Evolutionary conservation across 37 sponge, comb jelly and placozoan species (phyloP), one percentile per base, ranked within the genome.

Genomic region (Ephydatia muelleri): DNA sequence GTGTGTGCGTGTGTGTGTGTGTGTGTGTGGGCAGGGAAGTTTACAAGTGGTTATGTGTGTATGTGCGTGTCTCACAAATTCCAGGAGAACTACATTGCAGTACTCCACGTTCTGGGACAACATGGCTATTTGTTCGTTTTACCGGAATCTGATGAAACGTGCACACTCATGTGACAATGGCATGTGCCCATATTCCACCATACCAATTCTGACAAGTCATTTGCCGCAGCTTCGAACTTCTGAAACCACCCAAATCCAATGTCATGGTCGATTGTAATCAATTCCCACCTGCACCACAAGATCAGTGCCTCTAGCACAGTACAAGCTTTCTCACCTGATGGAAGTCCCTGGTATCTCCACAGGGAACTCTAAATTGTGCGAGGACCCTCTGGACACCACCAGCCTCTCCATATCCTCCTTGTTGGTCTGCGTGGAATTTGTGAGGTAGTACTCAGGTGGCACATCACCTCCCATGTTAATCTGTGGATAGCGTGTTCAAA

Each of bases 221-320:
- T 47, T 22, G 16, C 40, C 37, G 65, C 28, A 19, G 40, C 73
- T 38, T 64, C 13, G 25, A 40, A 32, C 72, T 92, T 92, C 73
- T 80, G 76, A 33, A 47, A 89, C 34, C 89, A 48, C 13, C 91
- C 90, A 81, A 86, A 95, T 26, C 85, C 82, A 76, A 95, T 95
- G 82, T 95, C 95, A 75, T 95, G 82, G 30, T 71, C 88, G 21
- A 29, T 47, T 5, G 90, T 80, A 19, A 90, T 43, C 34, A 92
- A 89, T 43, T 92, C 93, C 93, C 93, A 95, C 57, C 93, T 92
- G 31, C 13, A 85, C 8, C 11, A 26, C 27, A 25, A 78, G 43
- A 9, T 43, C 3, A 43, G 3, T 43, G 43, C 3, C 43, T 9
- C 6, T 43, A 9, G 6, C 6, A 43, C 43, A 43, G 43, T n/a